phyloP scores from a whole-genome alignment of 1,140 invertebrate species.

The Maniola jurtina region DNA sequence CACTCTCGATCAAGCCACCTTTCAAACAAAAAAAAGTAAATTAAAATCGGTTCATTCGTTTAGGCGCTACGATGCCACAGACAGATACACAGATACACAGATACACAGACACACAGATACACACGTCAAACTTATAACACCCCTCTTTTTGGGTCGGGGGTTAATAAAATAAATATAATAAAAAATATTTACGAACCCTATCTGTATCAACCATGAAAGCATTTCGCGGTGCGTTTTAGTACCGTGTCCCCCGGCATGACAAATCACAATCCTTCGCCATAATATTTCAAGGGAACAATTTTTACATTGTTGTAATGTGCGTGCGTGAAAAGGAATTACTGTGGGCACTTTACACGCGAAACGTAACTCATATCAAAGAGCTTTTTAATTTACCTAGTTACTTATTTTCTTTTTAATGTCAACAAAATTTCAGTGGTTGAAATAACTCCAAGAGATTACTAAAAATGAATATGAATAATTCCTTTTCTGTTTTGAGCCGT shows the following conservation, averaged over 20 bases:
- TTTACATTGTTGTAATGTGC: neutral
- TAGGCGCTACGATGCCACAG: no score
- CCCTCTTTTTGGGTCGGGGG: no score
- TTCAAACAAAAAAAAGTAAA: no score
- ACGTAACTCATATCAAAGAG: neutral
- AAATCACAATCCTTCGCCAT: slow-evolving; percentile 9
- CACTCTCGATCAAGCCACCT: no score
- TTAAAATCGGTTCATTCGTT: no score
- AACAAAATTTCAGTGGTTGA: neutral
- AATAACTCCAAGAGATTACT: neutral
- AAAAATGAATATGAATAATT: no score
- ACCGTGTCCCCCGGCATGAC: neutral
- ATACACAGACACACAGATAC: no score
- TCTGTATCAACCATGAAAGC: neutral
- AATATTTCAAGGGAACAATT: slow-evolving; percentile 1
- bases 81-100: no score
- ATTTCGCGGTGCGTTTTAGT: neutral
- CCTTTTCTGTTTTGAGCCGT: no score
- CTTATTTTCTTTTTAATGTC: neutral
- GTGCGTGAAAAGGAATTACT: slow-evolving; percentile 10
- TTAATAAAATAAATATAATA: no score
- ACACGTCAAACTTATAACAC: no score
- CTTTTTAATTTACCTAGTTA: neutral
- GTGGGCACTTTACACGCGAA: neutral
- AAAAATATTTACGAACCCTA: neutral